phyloP scores from a whole-genome alignment of 2,888 invertebrate species.

The Eurytoma californica region DNA sequence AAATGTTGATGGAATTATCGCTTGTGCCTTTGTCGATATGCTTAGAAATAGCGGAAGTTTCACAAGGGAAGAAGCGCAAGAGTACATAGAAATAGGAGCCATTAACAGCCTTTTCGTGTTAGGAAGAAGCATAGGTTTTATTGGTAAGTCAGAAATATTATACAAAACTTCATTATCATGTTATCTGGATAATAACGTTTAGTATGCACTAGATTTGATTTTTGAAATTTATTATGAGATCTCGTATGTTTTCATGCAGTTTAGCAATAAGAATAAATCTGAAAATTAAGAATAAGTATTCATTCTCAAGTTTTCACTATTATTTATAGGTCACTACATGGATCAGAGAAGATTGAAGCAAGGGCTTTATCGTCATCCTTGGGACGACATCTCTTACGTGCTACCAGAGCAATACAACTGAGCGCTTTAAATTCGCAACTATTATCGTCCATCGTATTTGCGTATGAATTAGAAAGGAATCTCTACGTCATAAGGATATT shows the following conservation, averaged over 20 bases:
- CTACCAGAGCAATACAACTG: conserved; percentile 84
- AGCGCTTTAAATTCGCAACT: conserved; percentile 54
- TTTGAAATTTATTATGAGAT: neutral
- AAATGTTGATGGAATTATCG: conserved; percentile 99
- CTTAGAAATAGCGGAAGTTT: conserved; percentile 95
- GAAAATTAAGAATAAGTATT: neutral
- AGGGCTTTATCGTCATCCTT: conserved; percentile 98
- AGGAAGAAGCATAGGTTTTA: conserved; percentile 98
- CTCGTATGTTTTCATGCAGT: too few relatives aligned
- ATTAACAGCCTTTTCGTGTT: conserved; percentile 99
- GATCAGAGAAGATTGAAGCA: conserved; percentile 99
- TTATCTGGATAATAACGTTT: too few relatives aligned
- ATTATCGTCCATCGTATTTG: conserved; percentile 59
- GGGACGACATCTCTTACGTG: conserved; percentile 98
- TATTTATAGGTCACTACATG: conserved; percentile 89
- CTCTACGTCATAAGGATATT: conserved; percentile 54
- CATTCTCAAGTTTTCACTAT: neutral
- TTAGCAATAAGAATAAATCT: too few relatives aligned
- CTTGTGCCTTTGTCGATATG: conserved; percentile 97
- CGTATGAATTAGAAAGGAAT: conserved; percentile 59
- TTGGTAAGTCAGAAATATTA: conserved; percentile 79
- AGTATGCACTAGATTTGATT: neutral
- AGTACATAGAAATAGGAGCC: conserved; percentile 97
- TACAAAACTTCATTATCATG: neutral
- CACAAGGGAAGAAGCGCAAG: conserved; percentile 97